Percentiles rank a stretch among this genome's conserved stretches.
phyloP scores from a whole-genome alignment of 2,797 vertebrate species.

The Pangasius larnaudii region DNA sequence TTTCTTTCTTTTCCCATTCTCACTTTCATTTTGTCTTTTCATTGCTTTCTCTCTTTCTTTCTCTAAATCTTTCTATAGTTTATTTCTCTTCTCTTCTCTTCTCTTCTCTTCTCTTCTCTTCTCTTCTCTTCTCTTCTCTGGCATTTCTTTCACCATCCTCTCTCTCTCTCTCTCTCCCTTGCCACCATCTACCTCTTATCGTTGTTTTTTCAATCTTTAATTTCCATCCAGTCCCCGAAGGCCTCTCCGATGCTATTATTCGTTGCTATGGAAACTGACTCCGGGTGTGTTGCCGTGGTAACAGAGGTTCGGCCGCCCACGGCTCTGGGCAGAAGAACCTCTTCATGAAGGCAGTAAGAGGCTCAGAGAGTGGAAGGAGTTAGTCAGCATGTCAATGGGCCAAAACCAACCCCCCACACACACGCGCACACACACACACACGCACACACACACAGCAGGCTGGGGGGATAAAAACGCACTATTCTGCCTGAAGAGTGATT shows the following conservation, averaged over 20 bases:
- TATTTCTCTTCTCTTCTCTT: not conserved
- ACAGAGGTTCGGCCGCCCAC: conserved; percentile 72
- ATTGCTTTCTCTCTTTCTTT: not conserved
- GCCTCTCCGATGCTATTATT: conserved; percentile 72
- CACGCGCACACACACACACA: conserved; percentile 11
- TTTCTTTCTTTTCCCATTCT: not conserved
- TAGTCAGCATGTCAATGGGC: conserved; percentile 55
- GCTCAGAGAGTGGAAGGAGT: conserved; percentile 54
- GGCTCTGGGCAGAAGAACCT: conserved; percentile 59
- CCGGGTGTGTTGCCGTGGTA: conserved; percentile 77
- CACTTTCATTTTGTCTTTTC: not conserved
- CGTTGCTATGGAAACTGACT: conserved; percentile 81
- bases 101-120: not conserved
- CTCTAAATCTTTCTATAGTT: not conserved
- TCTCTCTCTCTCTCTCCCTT: not conserved
- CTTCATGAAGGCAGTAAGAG: conserved; percentile 44
- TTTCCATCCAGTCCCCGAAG: conserved; percentile 51
- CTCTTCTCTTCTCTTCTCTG: not conserved
- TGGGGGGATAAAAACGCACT: not conserved
- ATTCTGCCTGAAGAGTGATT: not conserved
- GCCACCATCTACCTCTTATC: not conserved
- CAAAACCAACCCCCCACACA: conserved; percentile 38
- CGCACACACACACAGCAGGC: conserved; percentile 1
- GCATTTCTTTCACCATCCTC: not conserved
- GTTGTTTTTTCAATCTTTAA: conserved; percentile 38